Evolutionary conservation across 2,113 vertebrate genomes (phyloP).

Genomic region (Uropsilus gracilis): DNA sequence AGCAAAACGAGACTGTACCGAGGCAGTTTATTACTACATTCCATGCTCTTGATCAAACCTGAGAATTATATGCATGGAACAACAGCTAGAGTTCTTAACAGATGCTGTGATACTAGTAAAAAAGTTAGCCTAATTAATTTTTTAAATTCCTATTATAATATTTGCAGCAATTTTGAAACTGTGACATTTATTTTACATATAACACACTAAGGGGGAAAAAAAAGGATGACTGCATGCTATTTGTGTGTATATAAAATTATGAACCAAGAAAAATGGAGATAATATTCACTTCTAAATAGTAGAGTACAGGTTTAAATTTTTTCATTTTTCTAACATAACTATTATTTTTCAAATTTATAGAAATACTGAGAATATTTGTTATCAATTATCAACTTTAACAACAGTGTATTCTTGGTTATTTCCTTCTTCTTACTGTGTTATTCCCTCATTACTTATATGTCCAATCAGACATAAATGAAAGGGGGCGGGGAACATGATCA

Average conservation of each 20-base stretch:
- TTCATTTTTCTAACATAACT: background rate
- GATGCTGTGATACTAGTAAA: background rate
- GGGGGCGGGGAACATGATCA: background rate
- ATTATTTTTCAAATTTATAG: background rate
- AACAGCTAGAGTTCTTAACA: background rate
- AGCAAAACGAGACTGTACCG: background rate
- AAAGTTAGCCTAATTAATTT: background rate
- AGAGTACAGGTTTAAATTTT: background rate
- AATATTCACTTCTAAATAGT: background rate
- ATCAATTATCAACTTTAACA: background rate
- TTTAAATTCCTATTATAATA: background rate
- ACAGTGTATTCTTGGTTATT: background rate
- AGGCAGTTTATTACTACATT: background rate
- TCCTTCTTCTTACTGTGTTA: background rate
- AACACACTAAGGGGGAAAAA: background rate
- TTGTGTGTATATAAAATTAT: background rate
- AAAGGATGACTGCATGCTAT: background rate
- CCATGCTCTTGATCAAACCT: background rate
- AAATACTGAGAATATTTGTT: background rate
- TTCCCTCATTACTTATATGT: background rate
- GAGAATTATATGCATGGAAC: background rate
- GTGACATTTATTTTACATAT: background rate
- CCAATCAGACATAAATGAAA: background rate
- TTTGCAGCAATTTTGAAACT: constrained; percentile 16
- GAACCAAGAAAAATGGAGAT: background rate